Evolutionary conservation across 2,797 vertebrate species (phyloP), one percentile per base, ranked within the genome.

Genomic region (Thalassophryne amazonica): DNA sequence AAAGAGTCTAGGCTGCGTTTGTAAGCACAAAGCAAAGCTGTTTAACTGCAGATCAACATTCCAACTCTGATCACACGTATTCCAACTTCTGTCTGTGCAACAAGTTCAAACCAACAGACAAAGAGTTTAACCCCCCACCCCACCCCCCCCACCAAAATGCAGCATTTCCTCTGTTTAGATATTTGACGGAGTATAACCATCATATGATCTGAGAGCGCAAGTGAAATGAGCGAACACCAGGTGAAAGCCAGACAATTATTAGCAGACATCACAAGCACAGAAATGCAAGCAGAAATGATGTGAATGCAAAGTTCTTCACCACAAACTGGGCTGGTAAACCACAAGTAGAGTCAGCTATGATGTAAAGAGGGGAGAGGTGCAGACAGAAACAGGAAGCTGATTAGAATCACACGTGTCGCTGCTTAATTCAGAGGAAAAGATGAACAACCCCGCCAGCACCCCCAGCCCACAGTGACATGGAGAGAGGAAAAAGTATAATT

Each of bases 41-140:
- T 88, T 89, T 90, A 87, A 87, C 74, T 64, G 45, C 80, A 83
- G 89, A 84, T 90, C 83, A 91, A 89, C 88, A 90, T 90, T 90
- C 86, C 78, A 69, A 52, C 59, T 76, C 63, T 33, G 76, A 82
- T 80, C 81, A 45, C 77, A 61, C 69, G 62, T 70, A 65, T 71
- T 76, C 52, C 69, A 39, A 50, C 49, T 58, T 76, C 51, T 73
- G 69, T 77, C 69, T 75, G 51, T 60, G 61, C 56, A 47, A 42
- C 55, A 49, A 53, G 63, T 62, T 41, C 35, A 40, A 15, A 40
- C 27, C 49, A 38, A 35, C 48, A 8, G 25, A 32, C 52, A 1
- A 30, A 13, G 17, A 16, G 57, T 16, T 37, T 6, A 38, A 21
- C 21, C n/a, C n/a, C n/a, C n/a, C n/a, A n/a, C n/a, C n/a, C n/a